These are phyloP conservation scores for Percopsis omiscomaycus DNA, from an alignment of 2,797 vertebrate species.

Conservation along the genomic window DNA sequence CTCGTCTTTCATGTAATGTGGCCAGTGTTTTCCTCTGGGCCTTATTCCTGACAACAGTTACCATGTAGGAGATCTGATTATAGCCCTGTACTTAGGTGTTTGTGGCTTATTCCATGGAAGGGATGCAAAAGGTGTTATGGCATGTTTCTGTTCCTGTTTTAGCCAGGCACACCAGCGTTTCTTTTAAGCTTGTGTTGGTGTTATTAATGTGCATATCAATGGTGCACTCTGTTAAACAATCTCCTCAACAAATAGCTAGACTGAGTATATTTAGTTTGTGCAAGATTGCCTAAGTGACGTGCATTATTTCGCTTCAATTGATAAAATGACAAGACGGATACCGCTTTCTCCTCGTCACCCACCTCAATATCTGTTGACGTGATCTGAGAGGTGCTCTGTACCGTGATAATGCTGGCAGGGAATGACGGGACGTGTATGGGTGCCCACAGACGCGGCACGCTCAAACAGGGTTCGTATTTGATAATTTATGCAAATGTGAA, in stretches of 20 bases:
- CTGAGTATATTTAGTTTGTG: no score
- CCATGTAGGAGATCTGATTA: conserved; percentile 66
- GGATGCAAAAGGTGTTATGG: conserved; percentile 53
- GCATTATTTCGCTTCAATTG: conserved; percentile 1
- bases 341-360: not conserved
- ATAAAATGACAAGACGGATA: not conserved
- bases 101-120: conserved; percentile 37
- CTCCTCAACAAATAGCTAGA: not conserved
- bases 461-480: not conserved
- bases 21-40: conserved; percentile 40
- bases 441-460: not conserved
- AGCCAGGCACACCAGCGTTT: conserved; percentile 29
- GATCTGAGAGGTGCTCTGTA: not conserved
- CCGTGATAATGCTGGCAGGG: not conserved
- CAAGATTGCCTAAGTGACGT: not conserved
- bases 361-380: not conserved
- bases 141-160: conserved; percentile 36
- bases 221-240: not conserved
- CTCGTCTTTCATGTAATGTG: conserved; percentile 61
- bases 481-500: not conserved
- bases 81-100: conserved; percentile 42
- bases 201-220: conserved; percentile 6
- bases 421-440: not conserved
- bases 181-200: conserved; percentile 32
- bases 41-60: conserved; percentile 67